phyloP scores from a whole-genome alignment of 2,113 vertebrate species.

The Synchiropus splendidus region DNA sequence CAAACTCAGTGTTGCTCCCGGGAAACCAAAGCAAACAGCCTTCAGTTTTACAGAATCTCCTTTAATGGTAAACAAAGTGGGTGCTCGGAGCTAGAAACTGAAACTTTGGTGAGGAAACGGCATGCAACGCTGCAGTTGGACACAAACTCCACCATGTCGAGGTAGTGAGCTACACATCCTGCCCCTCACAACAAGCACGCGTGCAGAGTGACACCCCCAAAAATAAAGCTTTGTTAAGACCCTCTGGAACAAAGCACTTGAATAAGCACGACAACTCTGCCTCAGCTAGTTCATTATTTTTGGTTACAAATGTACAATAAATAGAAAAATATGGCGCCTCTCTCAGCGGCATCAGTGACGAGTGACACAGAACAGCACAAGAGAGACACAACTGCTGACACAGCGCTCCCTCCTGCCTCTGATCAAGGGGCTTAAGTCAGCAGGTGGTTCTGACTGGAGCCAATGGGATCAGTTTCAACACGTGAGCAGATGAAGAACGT shows the following conservation, averaged over 20 bases:
- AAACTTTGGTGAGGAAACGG: slow-evolving; percentile 10
- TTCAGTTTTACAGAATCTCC: too few relatives aligned
- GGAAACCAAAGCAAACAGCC: too few relatives aligned
- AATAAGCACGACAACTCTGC: slow-evolving; percentile 20
- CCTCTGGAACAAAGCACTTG: slow-evolving; percentile 30
- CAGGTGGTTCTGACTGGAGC: too few relatives aligned
- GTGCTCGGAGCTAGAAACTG: slow-evolving; percentile 15
- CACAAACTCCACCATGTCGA: slow-evolving; percentile 25
- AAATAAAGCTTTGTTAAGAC: slow-evolving; percentile 1
- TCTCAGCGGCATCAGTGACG: too few relatives aligned
- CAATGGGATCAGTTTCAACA: too few relatives aligned
- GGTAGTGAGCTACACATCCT: slow-evolving; percentile 37
- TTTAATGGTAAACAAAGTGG: slow-evolving; percentile 35
- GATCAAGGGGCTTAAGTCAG: too few relatives aligned
- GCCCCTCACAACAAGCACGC: slow-evolving; percentile 14
- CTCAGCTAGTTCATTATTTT: slow-evolving; percentile 23
- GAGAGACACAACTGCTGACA: too few relatives aligned
- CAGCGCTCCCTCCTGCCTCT: too few relatives aligned
- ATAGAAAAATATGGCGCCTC: slow-evolving; percentile 72
- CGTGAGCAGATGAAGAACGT: too few relatives aligned
- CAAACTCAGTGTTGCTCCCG: too few relatives aligned
- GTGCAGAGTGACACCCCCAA: slow-evolving; percentile 13
- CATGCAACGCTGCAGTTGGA: slow-evolving; percentile 43
- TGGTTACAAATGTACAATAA: slow-evolving; percentile 58
- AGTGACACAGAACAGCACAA: too few relatives aligned